Conservation (phyloP, 2,113 vertebrate genomes). For the Microcebus jonahi region DNA sequence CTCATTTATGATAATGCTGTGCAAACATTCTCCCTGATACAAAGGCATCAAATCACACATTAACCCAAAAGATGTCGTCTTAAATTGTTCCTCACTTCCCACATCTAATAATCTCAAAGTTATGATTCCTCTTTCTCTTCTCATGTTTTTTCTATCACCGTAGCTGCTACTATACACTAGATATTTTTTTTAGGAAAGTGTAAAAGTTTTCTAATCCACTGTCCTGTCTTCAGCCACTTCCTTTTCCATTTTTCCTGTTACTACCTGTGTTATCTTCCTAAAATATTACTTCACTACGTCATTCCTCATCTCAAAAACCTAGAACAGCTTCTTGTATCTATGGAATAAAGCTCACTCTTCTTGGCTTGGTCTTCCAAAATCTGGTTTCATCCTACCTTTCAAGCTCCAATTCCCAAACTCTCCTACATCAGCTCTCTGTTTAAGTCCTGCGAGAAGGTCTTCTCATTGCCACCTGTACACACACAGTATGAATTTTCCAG, state of each 20-base stretch:
- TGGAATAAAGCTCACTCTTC: background rate
- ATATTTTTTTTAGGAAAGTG: background rate
- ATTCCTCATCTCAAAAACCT: background rate
- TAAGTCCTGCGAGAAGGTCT: background rate
- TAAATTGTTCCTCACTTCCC: background rate
- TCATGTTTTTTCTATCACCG: background rate
- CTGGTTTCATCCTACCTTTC: background rate
- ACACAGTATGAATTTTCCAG: background rate
- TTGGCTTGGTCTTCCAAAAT: slow-evolving; percentile 13
- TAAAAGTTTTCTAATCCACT: background rate
- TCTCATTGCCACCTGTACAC: background rate
- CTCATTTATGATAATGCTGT: background rate
- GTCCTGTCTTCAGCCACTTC: background rate
- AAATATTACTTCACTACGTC: background rate
- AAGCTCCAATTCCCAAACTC: background rate
- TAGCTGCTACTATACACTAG: background rate
- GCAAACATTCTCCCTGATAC: background rate
- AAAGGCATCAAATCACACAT: background rate
- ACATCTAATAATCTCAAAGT: background rate
- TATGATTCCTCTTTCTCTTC: background rate
- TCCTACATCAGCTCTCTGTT: background rate
- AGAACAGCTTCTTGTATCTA: background rate
- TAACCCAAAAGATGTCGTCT: background rate
- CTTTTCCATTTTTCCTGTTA: background rate
- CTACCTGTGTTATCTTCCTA: background rate